A percentile compares a stretch with the other conserved stretches of the same genome.
These are phyloP conservation scores for pig (Sus scrofa) DNA, from an alignment of 2,113 vertebrate genomes.

Conservation along the genomic window T2T-Sscrofa CM000826.6:41545501-41546000, in stretches of 20 bases:
- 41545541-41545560: too few species aligned
- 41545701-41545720: constrained; percentile 13
- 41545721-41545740: constrained; percentile 53
- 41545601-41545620: background rate
- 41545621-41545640: background rate
- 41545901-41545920: constrained; percentile 72
- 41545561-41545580: background rate
- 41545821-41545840: constrained; percentile 65
- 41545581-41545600: background rate
- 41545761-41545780: constrained; percentile 72
- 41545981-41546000: constrained; percentile 72
- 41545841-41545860: constrained; percentile 67
- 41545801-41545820: constrained; percentile 49
- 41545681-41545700: constrained; percentile 46
- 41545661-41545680: background rate
- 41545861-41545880: constrained; percentile 61
- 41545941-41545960: constrained; percentile 73
- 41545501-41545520: background rate
- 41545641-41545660: constrained; percentile 24
- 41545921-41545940: constrained; percentile 52
- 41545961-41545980: constrained; percentile 52
- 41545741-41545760: constrained; percentile 52
- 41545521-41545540: background rate
- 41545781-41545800: constrained; percentile 62
- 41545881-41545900: constrained; percentile 74